Percentiles rank a stretch among this genome's conserved stretches.
phyloP scores from a whole-genome alignment of 2,113 vertebrate genomes.

The Tachuris rubrigastra region DNA sequence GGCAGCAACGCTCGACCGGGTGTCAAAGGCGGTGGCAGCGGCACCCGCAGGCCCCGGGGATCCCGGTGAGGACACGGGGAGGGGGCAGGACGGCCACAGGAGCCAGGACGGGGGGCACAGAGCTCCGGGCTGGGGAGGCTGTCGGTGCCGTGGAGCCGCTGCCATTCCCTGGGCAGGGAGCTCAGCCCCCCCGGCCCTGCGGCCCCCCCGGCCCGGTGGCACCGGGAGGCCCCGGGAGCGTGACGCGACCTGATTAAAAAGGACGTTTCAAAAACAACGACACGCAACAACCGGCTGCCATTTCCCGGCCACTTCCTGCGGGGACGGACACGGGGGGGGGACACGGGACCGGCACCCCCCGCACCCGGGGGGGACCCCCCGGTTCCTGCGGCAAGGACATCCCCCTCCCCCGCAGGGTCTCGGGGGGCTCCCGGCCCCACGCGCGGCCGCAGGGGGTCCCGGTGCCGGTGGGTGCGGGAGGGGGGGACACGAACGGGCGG shows the following conservation, averaged over 20 bases:
- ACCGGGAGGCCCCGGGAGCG: slow-evolving; percentile 53
- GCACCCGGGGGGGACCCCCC: background rate
- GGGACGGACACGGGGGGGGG: slow-evolving; percentile 48
- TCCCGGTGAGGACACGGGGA: background rate
- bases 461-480: no score
- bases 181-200: background rate
- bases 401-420: background rate
- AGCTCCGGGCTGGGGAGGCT: background rate
- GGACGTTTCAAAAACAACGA: slow-evolving; percentile 74
- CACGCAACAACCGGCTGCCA: slow-evolving; percentile 70
- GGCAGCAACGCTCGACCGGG: background rate
- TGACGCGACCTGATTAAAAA: slow-evolving; percentile 69
- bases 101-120: background rate
- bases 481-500: background rate
- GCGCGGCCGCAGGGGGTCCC: background rate
- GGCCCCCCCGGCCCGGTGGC: background rate
- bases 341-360: background rate
- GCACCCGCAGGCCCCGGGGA: background rate
- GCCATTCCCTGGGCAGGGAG: background rate
- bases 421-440: background rate
- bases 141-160: no score
- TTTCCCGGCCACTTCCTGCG: slow-evolving; percentile 76
- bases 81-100: background rate
- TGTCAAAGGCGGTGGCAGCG: background rate
- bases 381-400: background rate